Conservation (phyloP, 1,140 invertebrate genomes). For the Orussus abietinus region DNA sequence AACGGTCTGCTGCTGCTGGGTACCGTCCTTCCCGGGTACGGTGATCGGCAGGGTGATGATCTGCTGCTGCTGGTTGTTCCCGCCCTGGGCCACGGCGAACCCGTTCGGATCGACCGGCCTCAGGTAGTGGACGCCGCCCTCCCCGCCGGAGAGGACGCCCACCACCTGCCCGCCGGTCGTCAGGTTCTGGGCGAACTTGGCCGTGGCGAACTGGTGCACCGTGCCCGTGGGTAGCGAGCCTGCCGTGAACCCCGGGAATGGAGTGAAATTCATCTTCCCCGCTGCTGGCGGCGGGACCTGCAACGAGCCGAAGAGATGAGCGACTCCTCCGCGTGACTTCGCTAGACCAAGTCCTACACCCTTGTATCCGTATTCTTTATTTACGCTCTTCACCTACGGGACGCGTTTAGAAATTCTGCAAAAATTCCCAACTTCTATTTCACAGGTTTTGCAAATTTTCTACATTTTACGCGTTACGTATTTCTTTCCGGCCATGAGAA, state of each 20-base stretch:
- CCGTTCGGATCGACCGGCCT: conserved; percentile 64
- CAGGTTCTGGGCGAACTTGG: conserved; percentile 63
- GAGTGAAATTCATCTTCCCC: conserved; percentile 66
- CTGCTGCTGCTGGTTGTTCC: conserved; percentile 55
- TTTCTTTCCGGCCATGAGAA: too few species aligned
- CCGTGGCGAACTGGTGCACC: conserved; percentile 64
- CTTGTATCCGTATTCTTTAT: too few species aligned
- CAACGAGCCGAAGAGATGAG: too few species aligned
- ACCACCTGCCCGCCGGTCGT: conserved; percentile 58
- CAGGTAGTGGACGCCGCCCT: conserved; percentile 72
- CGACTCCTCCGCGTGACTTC: too few species aligned
- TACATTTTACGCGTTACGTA: too few species aligned
- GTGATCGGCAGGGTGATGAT: conserved; percentile 72
- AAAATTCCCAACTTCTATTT: too few species aligned
- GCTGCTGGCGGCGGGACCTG: too few species aligned
- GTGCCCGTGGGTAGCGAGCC: conserved; percentile 61
- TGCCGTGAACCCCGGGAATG: conserved; percentile 62
- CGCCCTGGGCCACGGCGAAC: conserved; percentile 47
- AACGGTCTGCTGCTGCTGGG: conserved; percentile 66
- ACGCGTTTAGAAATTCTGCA: too few species aligned
- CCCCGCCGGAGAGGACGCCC: conserved; percentile 59
- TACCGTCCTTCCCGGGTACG: conserved; percentile 71
- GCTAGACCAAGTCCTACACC: too few species aligned
- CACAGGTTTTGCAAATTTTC: too few species aligned
- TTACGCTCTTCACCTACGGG: too few species aligned